phyloP scores from a whole-genome alignment of 1,140 invertebrate species.

The Procambarus virginalis region DNA sequence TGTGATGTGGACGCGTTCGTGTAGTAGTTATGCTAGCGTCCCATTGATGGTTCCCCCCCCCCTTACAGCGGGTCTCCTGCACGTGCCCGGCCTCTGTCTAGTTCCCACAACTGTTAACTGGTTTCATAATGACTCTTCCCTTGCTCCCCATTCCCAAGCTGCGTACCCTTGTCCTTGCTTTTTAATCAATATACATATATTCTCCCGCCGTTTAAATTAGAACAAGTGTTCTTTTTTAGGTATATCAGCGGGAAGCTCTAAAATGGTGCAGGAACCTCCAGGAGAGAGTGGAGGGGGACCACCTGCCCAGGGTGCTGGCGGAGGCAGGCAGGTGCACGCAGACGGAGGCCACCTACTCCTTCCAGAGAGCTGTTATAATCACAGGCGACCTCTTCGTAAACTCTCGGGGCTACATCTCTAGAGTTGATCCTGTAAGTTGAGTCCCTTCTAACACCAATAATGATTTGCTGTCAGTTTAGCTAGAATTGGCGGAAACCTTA shows the following conservation, averaged over 20 bases:
- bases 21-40: too few species aligned
- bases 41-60: too few species aligned
- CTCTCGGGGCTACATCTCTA: background rate
- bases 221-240: background rate
- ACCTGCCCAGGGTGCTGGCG: background rate
- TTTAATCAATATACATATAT: too few species aligned
- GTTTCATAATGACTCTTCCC: too few species aligned
- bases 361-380: background rate
- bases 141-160: too few species aligned
- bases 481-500: background rate
- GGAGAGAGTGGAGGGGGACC: background rate
- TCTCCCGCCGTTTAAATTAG: too few species aligned
- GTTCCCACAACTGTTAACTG: background rate
- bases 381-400: background rate
- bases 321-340: background rate
- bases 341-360: background rate
- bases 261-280: background rate
- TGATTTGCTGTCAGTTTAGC: background rate
- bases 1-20: too few species aligned
- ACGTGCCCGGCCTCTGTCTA: background rate
- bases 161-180: too few species aligned
- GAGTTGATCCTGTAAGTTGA: background rate
- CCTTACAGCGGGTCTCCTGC: too few species aligned
- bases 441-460: too few species aligned
- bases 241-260: background rate